These are phyloP conservation scores for Bicyclus anynana DNA, from an alignment of 1,140 invertebrate species.

Conservation along the genomic window DNA sequence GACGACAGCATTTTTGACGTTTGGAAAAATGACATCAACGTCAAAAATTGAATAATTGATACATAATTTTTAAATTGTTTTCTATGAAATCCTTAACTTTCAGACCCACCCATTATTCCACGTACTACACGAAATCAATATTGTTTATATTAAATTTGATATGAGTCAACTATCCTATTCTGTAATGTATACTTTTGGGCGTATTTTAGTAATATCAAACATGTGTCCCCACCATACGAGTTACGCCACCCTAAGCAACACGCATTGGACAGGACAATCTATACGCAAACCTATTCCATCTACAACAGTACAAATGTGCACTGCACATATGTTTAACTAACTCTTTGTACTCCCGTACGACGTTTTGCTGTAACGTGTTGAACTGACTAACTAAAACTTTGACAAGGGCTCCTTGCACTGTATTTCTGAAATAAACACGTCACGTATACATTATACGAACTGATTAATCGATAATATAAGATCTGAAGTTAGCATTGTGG, in stretches of 20 bases:
- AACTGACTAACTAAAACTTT: conserved; percentile 31
- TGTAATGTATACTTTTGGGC: no score
- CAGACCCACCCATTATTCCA: no score
- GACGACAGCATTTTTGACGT: no score
- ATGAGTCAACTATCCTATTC: no score
- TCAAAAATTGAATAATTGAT: no score
- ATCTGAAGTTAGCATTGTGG: conserved; percentile 29
- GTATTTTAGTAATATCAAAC: neutral
- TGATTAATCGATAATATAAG: neutral
- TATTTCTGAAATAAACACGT: conserved; percentile 32
- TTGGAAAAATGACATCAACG: no score
- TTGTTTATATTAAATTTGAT: no score
- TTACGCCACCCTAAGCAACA: neutral
- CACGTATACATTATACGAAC: conserved; percentile 4
- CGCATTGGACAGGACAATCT: neutral
- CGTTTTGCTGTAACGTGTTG: conserved; percentile 19
- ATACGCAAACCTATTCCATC: conserved; percentile 13
- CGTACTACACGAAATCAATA: no score
- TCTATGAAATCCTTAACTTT: no score
- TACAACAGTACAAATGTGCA: conserved; percentile 18
- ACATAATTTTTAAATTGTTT: no score
- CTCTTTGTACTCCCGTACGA: conserved; percentile 12
- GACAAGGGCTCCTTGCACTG: conserved; percentile 14
- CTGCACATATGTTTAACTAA: conserved; percentile 25
- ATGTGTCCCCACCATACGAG: neutral